A percentile compares a stretch with the other conserved stretches of the same genome.
phyloP scores from a whole-genome alignment of 2,113 vertebrate species.

The Orcinus orca region DNA sequence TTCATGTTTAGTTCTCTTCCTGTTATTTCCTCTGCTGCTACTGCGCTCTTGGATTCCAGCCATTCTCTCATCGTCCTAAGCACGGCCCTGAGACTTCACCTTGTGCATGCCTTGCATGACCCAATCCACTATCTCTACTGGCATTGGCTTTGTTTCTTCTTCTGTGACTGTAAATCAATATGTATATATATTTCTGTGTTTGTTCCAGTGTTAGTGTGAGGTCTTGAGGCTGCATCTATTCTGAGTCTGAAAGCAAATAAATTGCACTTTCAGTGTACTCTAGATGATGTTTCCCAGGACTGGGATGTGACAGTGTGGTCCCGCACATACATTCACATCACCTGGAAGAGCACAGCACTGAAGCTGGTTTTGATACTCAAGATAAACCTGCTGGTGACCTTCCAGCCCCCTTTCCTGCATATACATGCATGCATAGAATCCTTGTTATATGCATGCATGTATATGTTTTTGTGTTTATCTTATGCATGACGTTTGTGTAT shows the following conservation, averaged over 20 bases:
- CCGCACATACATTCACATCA: conserved; percentile 90
- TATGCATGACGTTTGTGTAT: conserved; percentile 91
- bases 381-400: conserved; percentile 86
- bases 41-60: conserved; percentile 56
- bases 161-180: conserved; percentile 73
- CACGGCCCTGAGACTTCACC: conserved; percentile 82
- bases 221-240: conserved; percentile 84
- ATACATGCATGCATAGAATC: conserved; percentile 79
- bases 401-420: conserved; percentile 86
- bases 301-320: conserved; percentile 91
- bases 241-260: conserved; percentile 83
- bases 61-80: conserved; percentile 69
- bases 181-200: conserved; percentile 74
- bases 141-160: conserved; percentile 78
- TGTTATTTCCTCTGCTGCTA: conserved; percentile 39
- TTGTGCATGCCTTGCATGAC: conserved; percentile 89
- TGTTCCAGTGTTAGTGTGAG: conserved; percentile 84
- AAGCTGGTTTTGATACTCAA: conserved; percentile 87
- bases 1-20: background rate
- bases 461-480: conserved; percentile 79
- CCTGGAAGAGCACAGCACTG: conserved; percentile 88
- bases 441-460: conserved; percentile 78
- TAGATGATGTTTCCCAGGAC: conserved; percentile 81
- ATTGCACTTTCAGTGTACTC: conserved; percentile 79
- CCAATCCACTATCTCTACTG: conserved; percentile 80